phyloP scores from a whole-genome alignment of 1,140 invertebrate species.

The Trachymyrmex cornetzi region DNA sequence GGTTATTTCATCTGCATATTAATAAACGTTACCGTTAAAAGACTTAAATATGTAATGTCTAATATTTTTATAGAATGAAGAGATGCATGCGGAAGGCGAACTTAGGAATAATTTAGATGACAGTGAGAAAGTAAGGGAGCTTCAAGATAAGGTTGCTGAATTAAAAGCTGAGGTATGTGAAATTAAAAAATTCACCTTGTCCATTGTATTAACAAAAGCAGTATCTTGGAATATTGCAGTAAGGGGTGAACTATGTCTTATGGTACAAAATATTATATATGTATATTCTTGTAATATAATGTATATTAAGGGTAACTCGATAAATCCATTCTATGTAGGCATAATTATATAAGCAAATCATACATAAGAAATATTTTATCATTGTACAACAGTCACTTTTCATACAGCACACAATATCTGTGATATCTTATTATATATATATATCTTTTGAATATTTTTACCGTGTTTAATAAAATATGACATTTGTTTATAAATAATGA shows the following conservation, averaged over 20 bases:
- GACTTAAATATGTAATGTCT: constrained; percentile 1
- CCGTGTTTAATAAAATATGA: background rate
- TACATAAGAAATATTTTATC: constrained; percentile 17
- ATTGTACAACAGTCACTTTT: background rate
- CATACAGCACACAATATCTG: background rate
- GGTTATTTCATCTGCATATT: constrained; percentile 86
- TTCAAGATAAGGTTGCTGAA: constrained; percentile 96
- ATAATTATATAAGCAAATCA: constrained; percentile 18
- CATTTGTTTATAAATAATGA: background rate
- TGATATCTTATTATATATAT: background rate
- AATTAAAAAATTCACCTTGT: background rate
- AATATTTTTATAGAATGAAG: constrained; percentile 92
- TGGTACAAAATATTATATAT: constrained; percentile 18
- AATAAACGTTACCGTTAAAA: background rate
- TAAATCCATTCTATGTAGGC: background rate
- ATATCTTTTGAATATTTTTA: background rate
- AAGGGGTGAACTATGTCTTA: constrained; percentile 72
- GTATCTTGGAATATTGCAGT: constrained; percentile 72
- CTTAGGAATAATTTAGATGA: constrained; percentile 93
- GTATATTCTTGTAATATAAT: constrained; percentile 44
- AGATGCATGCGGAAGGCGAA: constrained; percentile 96
- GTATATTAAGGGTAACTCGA: background rate
- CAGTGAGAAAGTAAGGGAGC: constrained; percentile 93
- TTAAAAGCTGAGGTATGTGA: constrained; percentile 95
- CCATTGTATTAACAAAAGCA: constrained; percentile 66